Percentiles rank a stretch among this genome's conserved stretches.
phyloP scores from a whole-genome alignment of 1,140 invertebrate species.

The Ylistrum balloti region DNA sequence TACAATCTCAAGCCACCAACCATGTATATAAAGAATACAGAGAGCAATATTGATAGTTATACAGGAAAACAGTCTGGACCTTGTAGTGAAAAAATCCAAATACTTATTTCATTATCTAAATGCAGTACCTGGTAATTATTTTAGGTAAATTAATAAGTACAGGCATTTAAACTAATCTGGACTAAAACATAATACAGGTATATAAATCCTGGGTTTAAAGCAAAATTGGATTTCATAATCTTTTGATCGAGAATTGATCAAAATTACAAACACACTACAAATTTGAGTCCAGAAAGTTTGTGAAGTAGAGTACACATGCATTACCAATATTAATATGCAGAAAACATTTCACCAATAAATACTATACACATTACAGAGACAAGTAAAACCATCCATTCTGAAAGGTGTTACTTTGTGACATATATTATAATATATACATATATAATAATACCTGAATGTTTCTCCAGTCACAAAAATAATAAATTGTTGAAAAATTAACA shows the following conservation, averaged over 20 bases:
- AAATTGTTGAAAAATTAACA: neutral
- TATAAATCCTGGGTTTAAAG: neutral
- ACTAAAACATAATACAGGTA: neutral
- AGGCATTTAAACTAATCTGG: neutral
- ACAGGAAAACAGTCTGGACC: neutral
- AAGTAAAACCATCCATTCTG: neutral
- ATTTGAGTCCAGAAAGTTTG: neutral
- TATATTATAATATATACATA: neutral
- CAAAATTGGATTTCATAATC: neutral
- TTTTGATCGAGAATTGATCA: neutral
- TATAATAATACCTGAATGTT: neutral
- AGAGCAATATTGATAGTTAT: neutral
- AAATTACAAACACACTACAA: neutral
- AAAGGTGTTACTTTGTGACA: neutral
- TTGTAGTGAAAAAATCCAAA: neutral
- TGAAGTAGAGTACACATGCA: neutral
- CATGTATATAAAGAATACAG: neutral
- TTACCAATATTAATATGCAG: neutral
- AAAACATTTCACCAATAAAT: no score
- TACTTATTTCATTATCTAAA: no score
- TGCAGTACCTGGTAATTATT: no score
- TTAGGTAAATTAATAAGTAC: neutral
- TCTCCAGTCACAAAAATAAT: neutral
- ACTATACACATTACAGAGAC: neutral
- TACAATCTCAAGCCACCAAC: neutral